phyloP scores from a whole-genome alignment of 1,140 invertebrate species.

The Nephotettix cincticeps region DNA sequence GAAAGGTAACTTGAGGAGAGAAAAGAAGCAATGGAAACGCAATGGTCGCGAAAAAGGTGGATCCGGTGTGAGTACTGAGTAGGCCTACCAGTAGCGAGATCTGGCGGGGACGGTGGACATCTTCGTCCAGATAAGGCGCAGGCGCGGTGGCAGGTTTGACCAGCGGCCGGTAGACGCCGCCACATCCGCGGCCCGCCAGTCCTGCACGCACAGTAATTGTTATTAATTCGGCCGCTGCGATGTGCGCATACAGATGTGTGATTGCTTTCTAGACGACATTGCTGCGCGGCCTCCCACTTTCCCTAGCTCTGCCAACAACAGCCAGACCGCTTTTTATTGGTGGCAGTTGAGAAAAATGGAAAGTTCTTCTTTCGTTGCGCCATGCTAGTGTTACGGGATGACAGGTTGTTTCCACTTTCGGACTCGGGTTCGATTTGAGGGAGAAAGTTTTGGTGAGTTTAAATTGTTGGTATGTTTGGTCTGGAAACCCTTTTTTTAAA shows the following conservation, averaged over 20 bases:
- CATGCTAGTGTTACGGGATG: background rate
- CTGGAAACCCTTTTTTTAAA: too few species aligned
- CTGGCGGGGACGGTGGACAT: too few species aligned
- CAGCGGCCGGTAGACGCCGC: background rate
- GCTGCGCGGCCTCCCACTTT: background rate
- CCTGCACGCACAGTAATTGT: background rate
- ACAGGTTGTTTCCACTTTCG: background rate
- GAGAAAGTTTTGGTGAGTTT: background rate
- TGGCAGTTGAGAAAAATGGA: background rate
- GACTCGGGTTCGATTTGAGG: background rate
- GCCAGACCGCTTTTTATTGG: background rate
- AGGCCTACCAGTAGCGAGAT: too few species aligned
- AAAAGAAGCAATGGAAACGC: too few species aligned
- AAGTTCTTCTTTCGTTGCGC: background rate
- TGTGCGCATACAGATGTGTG: background rate
- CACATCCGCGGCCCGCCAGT: background rate
- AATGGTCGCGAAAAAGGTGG: too few species aligned
- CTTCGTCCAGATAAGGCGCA: background rate
- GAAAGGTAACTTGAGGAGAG: too few species aligned
- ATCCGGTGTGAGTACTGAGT: too few species aligned
- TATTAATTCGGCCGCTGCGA: background rate
- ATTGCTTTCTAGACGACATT: slow-evolving; percentile 12
- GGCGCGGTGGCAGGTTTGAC: background rate
- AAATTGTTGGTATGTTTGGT: too few species aligned
- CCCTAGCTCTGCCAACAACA: background rate